Base-by-base conservation (phyloP, 2,113 vertebrate genomes). In the Egretta garzetta region DNA sequence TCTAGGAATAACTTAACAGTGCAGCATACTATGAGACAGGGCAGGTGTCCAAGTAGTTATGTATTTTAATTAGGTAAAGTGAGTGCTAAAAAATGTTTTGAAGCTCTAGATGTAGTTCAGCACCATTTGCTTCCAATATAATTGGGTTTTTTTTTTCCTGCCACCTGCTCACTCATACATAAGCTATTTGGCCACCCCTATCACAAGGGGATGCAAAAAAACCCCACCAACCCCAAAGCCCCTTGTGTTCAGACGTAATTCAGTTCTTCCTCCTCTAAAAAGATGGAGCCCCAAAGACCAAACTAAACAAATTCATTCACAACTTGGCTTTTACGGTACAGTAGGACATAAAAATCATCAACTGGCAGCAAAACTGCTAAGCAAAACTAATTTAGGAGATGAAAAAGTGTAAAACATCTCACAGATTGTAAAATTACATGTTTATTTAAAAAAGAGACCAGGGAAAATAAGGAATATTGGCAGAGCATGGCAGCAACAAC, bases 381-480 rank as follows among this genome's bases (percentile, higher is more conserved):
- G 86, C 39, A 94, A 95, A 97, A 89, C 83, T 77, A 55, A 96
- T 89, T 79, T 64, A 79, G 68, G 56, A 96, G 83, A 96, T 20
- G 60, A 86, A 86, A 94, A 94, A 12, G 43, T 60, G 88, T 75
- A 80, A 97, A 96, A 66, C 72, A 91, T 27, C 80, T 89, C 76
- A 27, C 95, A 91, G 92, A 88, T 28, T 93, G 90, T 84, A 88
- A 95, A 93, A 90, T 28, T 47, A 68, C 76, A 81, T 72, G 60
- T 81, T 95, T 92, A 67, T 84, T 87, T 89, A 13, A 80, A 76
- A 58, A 60, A 19, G 45, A 84, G 64, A 67, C 18, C 32, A 21
- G 72, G 35, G 72, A 66, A 87, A 87, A 28, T 4, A 56, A 28
- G n/a, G 56, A 55, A 32, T 6, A 47, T 3, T 75, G 92, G 55